Evolutionary conservation across 2,888 invertebrate species (phyloP).

Genomic region (Mythimna pallens): DNA sequence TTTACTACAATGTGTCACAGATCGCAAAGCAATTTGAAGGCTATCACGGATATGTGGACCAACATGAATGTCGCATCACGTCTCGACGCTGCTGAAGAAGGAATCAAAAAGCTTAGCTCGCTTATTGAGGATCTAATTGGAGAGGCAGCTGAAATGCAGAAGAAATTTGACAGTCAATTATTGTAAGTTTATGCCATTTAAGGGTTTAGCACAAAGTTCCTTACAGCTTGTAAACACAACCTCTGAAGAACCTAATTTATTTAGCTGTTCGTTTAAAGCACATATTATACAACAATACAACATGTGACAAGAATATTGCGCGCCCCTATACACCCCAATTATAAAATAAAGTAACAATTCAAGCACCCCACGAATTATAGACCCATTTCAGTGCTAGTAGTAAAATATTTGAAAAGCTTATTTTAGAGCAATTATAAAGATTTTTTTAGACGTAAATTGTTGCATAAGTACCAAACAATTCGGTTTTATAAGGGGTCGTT

Average conservation of each 20-base stretch:
- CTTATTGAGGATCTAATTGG: conserved; percentile 90
- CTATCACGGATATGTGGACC: conserved; percentile 92
- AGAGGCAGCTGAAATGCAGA: conserved; percentile 74
- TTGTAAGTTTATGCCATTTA: conserved; percentile 26
- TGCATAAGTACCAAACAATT: too few species aligned
- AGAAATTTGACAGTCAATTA: conserved; percentile 27
- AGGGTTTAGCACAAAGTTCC: background rate
- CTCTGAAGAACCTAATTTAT: background rate
- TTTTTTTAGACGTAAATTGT: too few species aligned
- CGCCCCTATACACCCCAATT: too few species aligned
- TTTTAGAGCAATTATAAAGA: too few species aligned
- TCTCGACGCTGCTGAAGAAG: conserved; percentile 91
- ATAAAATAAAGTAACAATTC: too few species aligned
- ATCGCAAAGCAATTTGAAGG: conserved; percentile 85
- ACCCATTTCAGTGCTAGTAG: too few species aligned
- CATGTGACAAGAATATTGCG: too few species aligned
- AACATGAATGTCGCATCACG: conserved; percentile 92
- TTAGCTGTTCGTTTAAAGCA: background rate
- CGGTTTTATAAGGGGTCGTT: too few species aligned
- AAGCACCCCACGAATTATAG: too few species aligned
- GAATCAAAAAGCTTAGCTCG: conserved; percentile 91
- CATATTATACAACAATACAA: too few species aligned
- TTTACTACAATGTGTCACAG: conserved; percentile 64
- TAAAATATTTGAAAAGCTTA: too few species aligned
- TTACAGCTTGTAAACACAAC: background rate